These are phyloP conservation scores for Carcharodon carcharias DNA, from an alignment of 2,797 vertebrate species.

Conservation along the genomic window DNA sequence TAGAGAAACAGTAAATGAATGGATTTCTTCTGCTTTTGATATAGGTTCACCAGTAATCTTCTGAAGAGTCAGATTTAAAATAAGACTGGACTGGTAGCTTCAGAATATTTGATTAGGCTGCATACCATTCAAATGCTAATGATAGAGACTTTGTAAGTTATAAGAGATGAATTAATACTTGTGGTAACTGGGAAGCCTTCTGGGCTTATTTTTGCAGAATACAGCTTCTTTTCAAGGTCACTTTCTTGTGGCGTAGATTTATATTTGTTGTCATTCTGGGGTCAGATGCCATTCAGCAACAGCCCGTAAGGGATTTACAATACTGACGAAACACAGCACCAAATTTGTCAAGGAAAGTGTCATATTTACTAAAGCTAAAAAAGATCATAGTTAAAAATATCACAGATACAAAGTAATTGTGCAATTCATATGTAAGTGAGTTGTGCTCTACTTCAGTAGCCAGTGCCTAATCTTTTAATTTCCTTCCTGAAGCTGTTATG, in stretches of 20 bases:
- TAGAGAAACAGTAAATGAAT: neutral
- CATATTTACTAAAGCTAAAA: neutral
- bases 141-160: neutral
- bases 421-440: neutral
- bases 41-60: neutral
- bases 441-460: neutral
- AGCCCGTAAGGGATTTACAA: slow-evolving; percentile 2
- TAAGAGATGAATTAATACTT: neutral
- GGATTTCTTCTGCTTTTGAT: neutral
- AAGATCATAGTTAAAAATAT: neutral
- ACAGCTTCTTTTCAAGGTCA: slow-evolving; percentile 20
- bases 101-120: neutral
- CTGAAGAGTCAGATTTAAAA: neutral
- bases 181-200: neutral
- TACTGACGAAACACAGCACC: neutral
- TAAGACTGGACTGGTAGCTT: neutral
- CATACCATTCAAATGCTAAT: neutral
- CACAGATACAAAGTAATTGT: neutral
- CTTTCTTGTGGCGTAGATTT: neutral
- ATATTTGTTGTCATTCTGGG: slow-evolving; percentile 12
- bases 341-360: neutral
- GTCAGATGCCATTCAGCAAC: neutral
- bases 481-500: neutral
- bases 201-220: neutral
- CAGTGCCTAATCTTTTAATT: neutral